Evolutionary conservation across 2,113 vertebrate species (phyloP), one percentile per base, ranked within the genome.

Genomic region (Poeciliopsis prolifica): DNA sequence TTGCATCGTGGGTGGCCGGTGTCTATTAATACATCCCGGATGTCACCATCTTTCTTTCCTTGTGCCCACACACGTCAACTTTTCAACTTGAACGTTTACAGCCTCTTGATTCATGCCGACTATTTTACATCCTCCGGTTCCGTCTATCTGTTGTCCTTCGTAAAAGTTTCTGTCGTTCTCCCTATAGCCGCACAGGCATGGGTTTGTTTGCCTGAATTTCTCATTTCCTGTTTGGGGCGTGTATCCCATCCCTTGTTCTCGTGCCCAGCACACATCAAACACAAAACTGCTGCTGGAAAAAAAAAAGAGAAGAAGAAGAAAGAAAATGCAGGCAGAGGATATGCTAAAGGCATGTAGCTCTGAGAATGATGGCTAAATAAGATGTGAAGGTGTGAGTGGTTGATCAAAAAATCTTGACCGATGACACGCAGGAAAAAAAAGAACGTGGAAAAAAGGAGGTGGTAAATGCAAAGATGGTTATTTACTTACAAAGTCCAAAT

Each of bases 171-270:
- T 82, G 48, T 66, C 78, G 69, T 42, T 88, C 61, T 85, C 72
- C 76, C 70, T 9, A 11, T 13, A 77, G 65, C 58, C 82, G n/a
- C 88, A 79, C 74, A 91, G 76, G 80, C 88, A 75, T 31, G 63
- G 71, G 63, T 77, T 86, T 84, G 87, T 91, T 93, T 91, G 70
- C 77, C 85, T 89, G 84, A 93, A 87, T 91, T 91, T 92, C 91
- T 92, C 92, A 94, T 94, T 94, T 95, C 93, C 93, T 94, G 92
- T 95, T 94, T 92, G 79, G 92, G 92, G 92, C 87, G 93, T 93
- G 91, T 92, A 81, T 89, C 87, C 64, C 5, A 89, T 91, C 85
- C 89, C 89, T 93, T 90, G 88, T 92, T 92, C 92, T 91, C 51
- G 65, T 92, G 91, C 86, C 91, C 91, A 91, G 83, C 84, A 88